Percentiles rank a stretch among this genome's conserved stretches.
These are phyloP conservation scores for Alentia gelatinosa DNA, from an alignment of 2,888 invertebrate genomes.

Conservation along the genomic window DNA sequence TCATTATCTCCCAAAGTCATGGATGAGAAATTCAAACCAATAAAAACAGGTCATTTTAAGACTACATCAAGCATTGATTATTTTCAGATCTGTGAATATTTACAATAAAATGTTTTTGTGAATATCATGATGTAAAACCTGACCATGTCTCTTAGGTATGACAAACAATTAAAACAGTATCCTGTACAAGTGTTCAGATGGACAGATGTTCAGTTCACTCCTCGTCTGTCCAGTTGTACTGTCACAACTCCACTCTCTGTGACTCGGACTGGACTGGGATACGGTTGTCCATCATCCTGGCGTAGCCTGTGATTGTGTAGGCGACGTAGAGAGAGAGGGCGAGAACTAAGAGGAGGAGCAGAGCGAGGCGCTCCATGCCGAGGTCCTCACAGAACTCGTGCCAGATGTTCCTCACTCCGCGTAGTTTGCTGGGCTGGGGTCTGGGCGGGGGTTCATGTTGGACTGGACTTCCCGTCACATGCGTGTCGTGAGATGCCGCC, in stretches of 20 bases:
- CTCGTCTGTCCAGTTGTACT: not conserved
- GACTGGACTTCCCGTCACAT: not conserved
- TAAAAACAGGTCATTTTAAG: too few relatives aligned
- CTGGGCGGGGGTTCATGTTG: not conserved
- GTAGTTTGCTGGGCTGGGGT: not conserved
- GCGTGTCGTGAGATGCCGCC: not conserved
- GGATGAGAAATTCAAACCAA: too few relatives aligned
- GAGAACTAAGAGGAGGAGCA: conserved; percentile 64
- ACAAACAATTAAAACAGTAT: too few relatives aligned
- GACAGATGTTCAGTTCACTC: too few relatives aligned
- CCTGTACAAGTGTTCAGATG: too few relatives aligned
- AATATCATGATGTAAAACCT: too few relatives aligned
- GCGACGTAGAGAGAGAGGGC: conserved; percentile 67
- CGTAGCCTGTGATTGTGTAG: conserved; percentile 65
- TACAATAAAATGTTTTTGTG: too few relatives aligned
- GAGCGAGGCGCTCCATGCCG: conserved; percentile 62
- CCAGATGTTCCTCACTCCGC: conserved; percentile 60
- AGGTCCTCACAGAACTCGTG: conserved; percentile 67
- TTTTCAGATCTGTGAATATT: too few relatives aligned
- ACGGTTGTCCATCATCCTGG: conserved; percentile 48
- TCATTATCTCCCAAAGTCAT: too few relatives aligned
- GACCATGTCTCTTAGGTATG: too few relatives aligned
- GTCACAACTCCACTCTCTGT: conserved; percentile 51
- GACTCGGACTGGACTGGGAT: conserved; percentile 52
- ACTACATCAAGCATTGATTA: too few relatives aligned